Evolutionary conservation across 2,113 vertebrate species (phyloP).

Genomic region (Centropus bengalensis): DNA sequence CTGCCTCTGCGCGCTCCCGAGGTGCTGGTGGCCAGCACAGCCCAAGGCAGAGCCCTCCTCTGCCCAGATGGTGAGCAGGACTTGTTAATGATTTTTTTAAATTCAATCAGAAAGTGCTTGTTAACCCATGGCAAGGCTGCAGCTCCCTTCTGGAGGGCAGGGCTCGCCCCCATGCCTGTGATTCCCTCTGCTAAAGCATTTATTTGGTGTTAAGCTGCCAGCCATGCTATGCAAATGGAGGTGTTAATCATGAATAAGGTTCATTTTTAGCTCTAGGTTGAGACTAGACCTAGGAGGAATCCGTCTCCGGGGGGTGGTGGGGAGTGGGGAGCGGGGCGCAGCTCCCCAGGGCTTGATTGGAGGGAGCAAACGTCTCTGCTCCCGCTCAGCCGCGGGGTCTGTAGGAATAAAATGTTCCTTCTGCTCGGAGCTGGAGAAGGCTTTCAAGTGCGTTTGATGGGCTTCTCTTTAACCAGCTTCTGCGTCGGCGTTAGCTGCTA

Average conservation of each 20-base stretch:
- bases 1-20: background rate
- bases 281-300: background rate
- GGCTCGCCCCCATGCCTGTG: background rate
- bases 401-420: background rate
- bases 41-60: background rate
- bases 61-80: background rate
- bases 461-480: background rate
- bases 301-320: background rate
- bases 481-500: fast-evolving
- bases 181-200: constrained; percentile 33
- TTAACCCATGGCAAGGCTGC: background rate
- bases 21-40: background rate
- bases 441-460: background rate
- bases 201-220: constrained; percentile 59
- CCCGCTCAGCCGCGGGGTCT: background rate
- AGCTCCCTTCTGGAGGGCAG: constrained; percentile 35
- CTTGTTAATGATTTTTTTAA: constrained; percentile 45
- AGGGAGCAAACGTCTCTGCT: background rate
- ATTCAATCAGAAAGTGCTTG: constrained; percentile 34
- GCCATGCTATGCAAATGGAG: constrained; percentile 38
- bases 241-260: constrained; percentile 29
- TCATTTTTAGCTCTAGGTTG: constrained; percentile 36
- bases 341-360: background rate
- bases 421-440: background rate
- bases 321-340: background rate